phyloP scores from a whole-genome alignment of 2,888 invertebrate genomes.

The Cetonia aurata region DNA sequence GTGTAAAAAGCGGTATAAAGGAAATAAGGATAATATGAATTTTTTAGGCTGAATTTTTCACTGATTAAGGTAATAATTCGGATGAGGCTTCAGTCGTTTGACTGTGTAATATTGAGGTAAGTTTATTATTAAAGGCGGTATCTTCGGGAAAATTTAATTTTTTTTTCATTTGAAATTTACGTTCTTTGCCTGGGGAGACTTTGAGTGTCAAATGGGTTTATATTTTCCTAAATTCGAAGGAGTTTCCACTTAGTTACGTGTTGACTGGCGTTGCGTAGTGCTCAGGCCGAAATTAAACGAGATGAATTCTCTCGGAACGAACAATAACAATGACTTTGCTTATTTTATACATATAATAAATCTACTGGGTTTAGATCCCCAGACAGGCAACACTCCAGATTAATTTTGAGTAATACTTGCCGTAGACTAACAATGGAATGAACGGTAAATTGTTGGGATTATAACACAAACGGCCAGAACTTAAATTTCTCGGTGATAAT shows the following conservation, averaged over 20 bases:
- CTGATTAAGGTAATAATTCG: conserved; percentile 17
- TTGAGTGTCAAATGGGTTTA: too few relatives aligned
- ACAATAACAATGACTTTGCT: conserved; percentile 27
- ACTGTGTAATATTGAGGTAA: conserved; percentile 1
- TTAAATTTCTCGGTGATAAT: too few relatives aligned
- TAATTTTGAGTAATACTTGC: too few relatives aligned
- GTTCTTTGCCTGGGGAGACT: neutral
- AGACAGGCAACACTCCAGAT: too few relatives aligned
- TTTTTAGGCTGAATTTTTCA: neutral
- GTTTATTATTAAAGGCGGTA: conserved; percentile 15
- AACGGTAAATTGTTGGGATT: too few relatives aligned
- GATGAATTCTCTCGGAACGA: conserved; percentile 8
- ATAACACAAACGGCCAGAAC: too few relatives aligned
- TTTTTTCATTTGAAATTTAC: conserved; percentile 1
- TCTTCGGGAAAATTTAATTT: conserved; percentile 15
- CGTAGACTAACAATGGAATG: too few relatives aligned
- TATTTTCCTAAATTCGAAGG: too few relatives aligned
- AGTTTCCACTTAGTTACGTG: too few relatives aligned
- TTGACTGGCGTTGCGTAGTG: too few relatives aligned
- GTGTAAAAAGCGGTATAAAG: too few relatives aligned
- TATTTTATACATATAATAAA: conserved; percentile 27
- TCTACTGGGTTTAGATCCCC: conserved; percentile 8
- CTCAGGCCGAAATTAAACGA: neutral
- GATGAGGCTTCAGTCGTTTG: conserved; percentile 5
- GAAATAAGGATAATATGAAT: conserved; percentile 10